Evolutionary conservation across 2,888 invertebrate genomes (phyloP), one percentile per base, ranked within the genome.

Genomic region (Bombyx huttoni): DNA sequence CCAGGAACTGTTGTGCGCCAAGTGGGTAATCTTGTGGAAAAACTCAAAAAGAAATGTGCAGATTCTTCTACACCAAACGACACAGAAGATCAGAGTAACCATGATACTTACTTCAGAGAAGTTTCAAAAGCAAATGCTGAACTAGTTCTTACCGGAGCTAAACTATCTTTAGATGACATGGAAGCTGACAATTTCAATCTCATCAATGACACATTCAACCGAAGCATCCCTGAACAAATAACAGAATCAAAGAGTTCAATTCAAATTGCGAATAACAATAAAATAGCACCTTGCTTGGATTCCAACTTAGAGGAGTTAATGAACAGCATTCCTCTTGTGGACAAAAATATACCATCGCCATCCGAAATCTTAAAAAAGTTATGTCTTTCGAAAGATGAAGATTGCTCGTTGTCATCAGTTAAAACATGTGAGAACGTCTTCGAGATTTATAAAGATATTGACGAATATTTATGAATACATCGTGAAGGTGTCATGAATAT

Each of bases 361-460:
- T 91, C 92, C 35, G 89, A 91, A 63, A 91, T 91, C 59, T 81
- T 93, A 56, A 90, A 91, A 75, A 91, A 92, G 58, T 80, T 92
- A 58, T 90, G 90, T 59, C 78, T 92, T 50, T 90, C 85, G 1
- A 81, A 74, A 53, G 85, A 92, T 69, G 80, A 86, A 24, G 78
- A 81, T 50, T 72, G 67, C 24, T 24, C 24, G 24, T 5, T 67
- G 48, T 52, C 64, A 46, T 59, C 67, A 52, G 63, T 67, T 50
- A 56, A 55, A 49, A 53, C 56, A 10, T 59, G 62, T 34, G 63
- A 63, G 1, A 67, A 67, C 53, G 59, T 54, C 46, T 65, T 59
- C 48, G 67, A 71, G 50, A 53, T 68, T 2, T 65, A 65, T 49
- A 72, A 70, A 56, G 72, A 72, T 48, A 70, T 75, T 14, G 65